Base-by-base conservation (phyloP, 2,888 invertebrate species). In the Eupeodes latifasciatus region DNA sequence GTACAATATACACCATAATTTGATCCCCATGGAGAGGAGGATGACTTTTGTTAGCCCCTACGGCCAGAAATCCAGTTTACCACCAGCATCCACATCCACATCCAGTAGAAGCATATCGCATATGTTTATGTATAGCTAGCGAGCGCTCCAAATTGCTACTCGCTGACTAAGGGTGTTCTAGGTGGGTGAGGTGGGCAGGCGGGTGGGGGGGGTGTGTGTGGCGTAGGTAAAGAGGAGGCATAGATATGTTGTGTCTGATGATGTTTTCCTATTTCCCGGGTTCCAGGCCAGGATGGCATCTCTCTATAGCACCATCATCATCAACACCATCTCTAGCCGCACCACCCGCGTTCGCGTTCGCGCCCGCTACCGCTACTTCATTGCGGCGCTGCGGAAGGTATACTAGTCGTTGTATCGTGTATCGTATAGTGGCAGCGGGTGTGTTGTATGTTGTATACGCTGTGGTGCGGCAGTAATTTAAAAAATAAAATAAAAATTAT, bases 281-380 rank as follows among this genome's bases (percentile, higher is more conserved):
- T 77, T 86, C 83, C 82, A 82, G 86, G 86, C 83, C 82, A 82
- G 86, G 86, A 86, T 86, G 87, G 77, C 84, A 87, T 87, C 80
- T 84, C 84, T 84, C 80, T 84, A 80, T 84, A 80, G 84, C 77
- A 87, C 84, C 84, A 80, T 87, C 84, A 77, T 84, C 84, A 80
- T 87, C 86, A 82, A 82, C 86, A 74, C 74, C 78, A 61, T 66
- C 74, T 34, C 47, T 27, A 27, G 10, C 57, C 57, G 27, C 10
- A 11, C 10, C 44, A 44, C 7, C 10, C 7, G 10, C 10, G 44
- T 10, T 4, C 27, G 40, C 36, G 51, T 19, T 19, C 44, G 36
- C 36, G 14, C 7, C 14, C 47, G 14, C 47, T 16, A n/a, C 5
- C 40, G 51, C 19, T 47, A 40, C 47, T 12, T 47, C 57, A 40